Evolutionary conservation across 2,888 invertebrate species (phyloP), one percentile per base, ranked within the genome.

Genomic region (Helleia helle): DNA sequence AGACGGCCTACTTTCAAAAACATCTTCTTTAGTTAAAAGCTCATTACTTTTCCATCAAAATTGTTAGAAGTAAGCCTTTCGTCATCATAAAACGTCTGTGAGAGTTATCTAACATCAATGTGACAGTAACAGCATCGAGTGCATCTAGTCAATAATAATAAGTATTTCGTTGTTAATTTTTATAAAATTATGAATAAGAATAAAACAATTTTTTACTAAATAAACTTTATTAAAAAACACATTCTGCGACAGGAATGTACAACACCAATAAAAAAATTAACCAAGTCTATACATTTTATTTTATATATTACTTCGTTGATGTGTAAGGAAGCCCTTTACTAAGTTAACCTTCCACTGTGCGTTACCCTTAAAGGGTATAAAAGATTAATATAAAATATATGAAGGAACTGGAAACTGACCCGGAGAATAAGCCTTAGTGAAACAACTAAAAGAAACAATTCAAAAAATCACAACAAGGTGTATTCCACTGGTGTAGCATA

Each of bases 111-210:
- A 7, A 8, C 22, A 22, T 22, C 22, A 6, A 22, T 22, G 15
- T 15, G 2, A 18, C 18, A 22, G 8, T n/a, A 22, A 3, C 7
- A 7, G 44, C 43, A 44, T 41, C 40, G 77, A 77, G 79, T 73
- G 54, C 59, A 53, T 81, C 81, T 83, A 83, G 81, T 83, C 81
- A 80, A 63, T 75, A 48, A 52, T 36, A 58, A 67, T 68, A 71
- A 63, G 59, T 63, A 59, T 62, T 59, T 44, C 54, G 55, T 59
- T 59, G 59, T 66, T 70, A 60, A 63, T 63, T n/a, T n/a, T n/a
- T 64, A 58, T 55, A 58, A 22, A 34, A 18, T 34, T 47, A 40
- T 40, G 31, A 45, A 41, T 25, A 41, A 37, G 38, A 49, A 63
- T 60, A 60, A 62, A 54, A 56, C 52, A 55, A 36, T 61, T 63